Evolutionary conservation across 2,113 vertebrate genomes (phyloP), one percentile per base, ranked within the genome.

Genomic region (Puntigrus tetrazona): DNA sequence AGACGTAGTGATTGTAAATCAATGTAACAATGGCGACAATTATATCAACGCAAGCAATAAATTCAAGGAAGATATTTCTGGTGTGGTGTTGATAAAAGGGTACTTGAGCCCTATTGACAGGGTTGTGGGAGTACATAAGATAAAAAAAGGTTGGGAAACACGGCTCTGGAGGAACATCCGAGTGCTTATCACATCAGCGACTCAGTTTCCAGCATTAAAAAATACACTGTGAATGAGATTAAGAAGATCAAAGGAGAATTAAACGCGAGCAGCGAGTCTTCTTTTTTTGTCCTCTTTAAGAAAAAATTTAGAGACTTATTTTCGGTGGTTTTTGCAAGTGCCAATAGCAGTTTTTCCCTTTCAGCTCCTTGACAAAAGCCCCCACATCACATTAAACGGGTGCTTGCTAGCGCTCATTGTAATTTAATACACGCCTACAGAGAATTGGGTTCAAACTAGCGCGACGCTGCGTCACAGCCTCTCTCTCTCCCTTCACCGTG

Each of bases 321-420:
- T 90, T 89, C 88, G 86, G 88, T 10, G 50, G 69, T 59, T 83
- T 69, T 84, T 82, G 90, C 87, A 57, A 84, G 86, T 84, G 82
- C 85, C 89, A 92, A 89, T 86, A 84, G 88, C 89, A 87, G 90
- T 91, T 88, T 91, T 75, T 31, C 16, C 74, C 41, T 86, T 86
- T 86, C 85, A 93, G 94, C 93, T 92, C 91, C 83, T 82, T 29
- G 81, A 93, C 90, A 92, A 92, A 92, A 91, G 88, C 83, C 87
- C 85, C 86, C 88, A 84, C 91, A 84, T 92, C 92, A 91, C 89
- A 91, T 91, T 91, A 93, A 92, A 90, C 89, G 88, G 87, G 65
- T 85, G 92, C 92, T 90, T 89, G 90, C 84, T 89, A 90, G 87
- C 82, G 79, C 90, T 94, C 91, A 87, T 93, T 93, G 92, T 90